Percentiles rank a stretch among this genome's conserved stretches.
phyloP scores from a whole-genome alignment of 2,888 invertebrate genomes.

The Siphlonurus alternatus region DNA sequence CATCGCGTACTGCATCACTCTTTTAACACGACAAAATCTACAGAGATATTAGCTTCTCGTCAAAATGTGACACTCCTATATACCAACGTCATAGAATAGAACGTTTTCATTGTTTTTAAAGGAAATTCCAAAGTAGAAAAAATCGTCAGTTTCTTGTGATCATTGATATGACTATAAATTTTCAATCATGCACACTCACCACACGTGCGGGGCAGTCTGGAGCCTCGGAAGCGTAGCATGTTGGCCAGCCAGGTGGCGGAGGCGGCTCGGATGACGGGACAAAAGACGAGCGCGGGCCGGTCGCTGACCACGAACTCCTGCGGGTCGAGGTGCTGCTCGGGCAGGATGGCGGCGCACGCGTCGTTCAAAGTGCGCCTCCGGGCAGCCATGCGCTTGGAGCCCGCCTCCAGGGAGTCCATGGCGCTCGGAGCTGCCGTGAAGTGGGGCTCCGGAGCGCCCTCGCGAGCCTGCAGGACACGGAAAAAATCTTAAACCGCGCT shows the following conservation, averaged over 20 bases:
- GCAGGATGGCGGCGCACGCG: not conserved
- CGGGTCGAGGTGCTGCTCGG: not conserved
- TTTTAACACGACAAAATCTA: no score
- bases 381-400: not conserved
- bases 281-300: not conserved
- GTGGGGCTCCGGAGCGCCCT: no score
- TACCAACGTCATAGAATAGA: no score
- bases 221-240: not conserved
- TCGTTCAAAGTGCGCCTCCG: not conserved
- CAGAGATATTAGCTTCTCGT: no score
- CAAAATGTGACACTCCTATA: no score
- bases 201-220: not conserved
- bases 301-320: not conserved
- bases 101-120: no score
- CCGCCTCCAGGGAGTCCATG: not conserved
- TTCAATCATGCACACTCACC: not conserved
- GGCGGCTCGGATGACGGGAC: not conserved
- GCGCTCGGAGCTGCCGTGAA: not conserved
- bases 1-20: no score
- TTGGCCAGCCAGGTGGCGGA: not conserved
- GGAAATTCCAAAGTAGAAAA: no score
- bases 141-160: no score
- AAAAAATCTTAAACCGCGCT: no score
- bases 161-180: no score
- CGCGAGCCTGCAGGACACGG: no score